Evolutionary conservation across 2,888 invertebrate species (phyloP).

Genomic region (Phytoseiulus persimilis): DNA sequence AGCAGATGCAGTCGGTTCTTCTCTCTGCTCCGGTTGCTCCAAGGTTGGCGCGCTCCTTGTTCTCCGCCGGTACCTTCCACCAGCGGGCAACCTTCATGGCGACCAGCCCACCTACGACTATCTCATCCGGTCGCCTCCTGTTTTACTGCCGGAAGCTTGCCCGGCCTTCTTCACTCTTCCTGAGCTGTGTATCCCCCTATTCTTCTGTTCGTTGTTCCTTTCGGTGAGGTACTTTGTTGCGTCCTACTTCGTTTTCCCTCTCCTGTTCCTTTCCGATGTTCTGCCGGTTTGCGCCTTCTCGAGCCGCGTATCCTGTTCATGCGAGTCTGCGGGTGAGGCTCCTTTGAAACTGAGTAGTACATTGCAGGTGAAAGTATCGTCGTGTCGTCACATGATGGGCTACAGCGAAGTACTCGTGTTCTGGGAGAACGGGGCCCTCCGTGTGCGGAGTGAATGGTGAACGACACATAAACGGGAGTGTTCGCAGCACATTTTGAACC

Average conservation of each 20-base stretch:
- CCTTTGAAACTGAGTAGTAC: neutral
- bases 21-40: neutral
- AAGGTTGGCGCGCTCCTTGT: neutral
- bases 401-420: neutral
- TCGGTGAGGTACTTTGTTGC: neutral
- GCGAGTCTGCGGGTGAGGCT: neutral
- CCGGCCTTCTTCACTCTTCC: neutral
- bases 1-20: neutral
- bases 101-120: neutral
- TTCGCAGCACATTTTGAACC: neutral
- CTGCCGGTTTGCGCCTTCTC: neutral
- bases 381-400: neutral
- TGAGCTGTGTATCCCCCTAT: neutral
- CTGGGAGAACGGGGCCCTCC: neutral
- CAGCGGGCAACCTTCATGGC: neutral
- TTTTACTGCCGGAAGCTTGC: constrained; percentile 5
- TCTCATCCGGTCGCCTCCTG: neutral
- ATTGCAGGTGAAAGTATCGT: neutral
- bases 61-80: neutral
- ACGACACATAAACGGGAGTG: neutral
- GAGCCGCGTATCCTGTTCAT: neutral
- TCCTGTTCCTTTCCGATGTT: neutral
- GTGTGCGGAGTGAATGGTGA: neutral
- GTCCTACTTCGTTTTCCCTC: neutral
- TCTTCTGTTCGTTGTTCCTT: neutral